These are phyloP conservation scores for Rhinoderma darwinii DNA, from an alignment of 2,113 vertebrate species.

Conservation along the genomic window DNA sequence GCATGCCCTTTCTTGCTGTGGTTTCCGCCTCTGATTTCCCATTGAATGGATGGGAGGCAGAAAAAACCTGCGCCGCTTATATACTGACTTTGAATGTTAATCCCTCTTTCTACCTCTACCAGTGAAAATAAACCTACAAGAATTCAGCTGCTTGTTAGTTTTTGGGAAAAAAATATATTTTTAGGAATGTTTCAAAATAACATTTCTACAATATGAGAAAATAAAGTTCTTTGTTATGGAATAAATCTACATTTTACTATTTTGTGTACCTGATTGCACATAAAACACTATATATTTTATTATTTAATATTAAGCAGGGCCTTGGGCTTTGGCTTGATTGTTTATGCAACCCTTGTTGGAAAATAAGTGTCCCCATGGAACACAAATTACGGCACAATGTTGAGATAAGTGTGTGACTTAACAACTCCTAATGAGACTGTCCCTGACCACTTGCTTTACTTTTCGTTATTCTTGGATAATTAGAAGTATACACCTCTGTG, in stretches of 20 bases:
- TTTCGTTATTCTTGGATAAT: constrained; percentile 79
- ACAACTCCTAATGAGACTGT: constrained; percentile 82
- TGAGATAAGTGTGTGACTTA: constrained; percentile 79
- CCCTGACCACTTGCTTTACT: constrained; percentile 75
- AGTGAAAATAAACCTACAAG: no score
- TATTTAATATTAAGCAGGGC: constrained; percentile 24
- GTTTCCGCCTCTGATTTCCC: no score
- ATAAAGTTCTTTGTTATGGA: neutral
- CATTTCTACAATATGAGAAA: no score
- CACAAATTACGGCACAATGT: constrained; percentile 71
- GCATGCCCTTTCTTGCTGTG: no score
- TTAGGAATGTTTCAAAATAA: no score
- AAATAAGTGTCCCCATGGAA: constrained; percentile 76
- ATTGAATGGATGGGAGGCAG: no score
- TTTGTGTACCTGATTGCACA: neutral
- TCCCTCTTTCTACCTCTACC: no score
- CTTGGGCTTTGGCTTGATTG: constrained; percentile 63
- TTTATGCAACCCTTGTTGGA: constrained; percentile 80
- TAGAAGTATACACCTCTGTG: constrained; percentile 71
- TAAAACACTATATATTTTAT: neutral
- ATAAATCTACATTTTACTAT: neutral
- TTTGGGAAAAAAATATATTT: no score
- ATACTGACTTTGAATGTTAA: no score
- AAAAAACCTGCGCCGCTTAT: no score
- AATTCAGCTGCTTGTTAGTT: no score